Base-by-base conservation (phyloP, 1,140 invertebrate species). In the Drosophila varians region DNA sequence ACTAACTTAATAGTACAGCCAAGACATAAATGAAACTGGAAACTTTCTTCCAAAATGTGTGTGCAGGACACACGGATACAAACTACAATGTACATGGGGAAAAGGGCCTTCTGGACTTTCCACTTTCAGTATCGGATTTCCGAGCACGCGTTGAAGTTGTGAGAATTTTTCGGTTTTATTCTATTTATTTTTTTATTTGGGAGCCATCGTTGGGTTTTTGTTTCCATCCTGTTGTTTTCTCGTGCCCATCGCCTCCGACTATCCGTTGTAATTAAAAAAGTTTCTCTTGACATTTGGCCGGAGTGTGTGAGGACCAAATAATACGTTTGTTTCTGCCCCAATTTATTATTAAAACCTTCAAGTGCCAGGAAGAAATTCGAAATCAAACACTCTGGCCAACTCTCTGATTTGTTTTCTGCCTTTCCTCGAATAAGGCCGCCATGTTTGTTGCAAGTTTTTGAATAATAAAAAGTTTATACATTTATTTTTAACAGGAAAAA, bases 201-300 rank as follows among this genome's bases (percentile, higher is more conserved):
- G 45, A 52, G 66, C 69, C 34, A 31, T 23, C 34, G 12, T 34
- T 49, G 9, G 53, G 18, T 40, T 61, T 72, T 43, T 49, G 54
- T 58, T 60, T 60, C 40, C 2, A 4, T 42, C 25, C 26, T 3
- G 8, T 14, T 62, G 23, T 19, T 49, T 16, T 49, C 19, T 60
- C 25, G 34, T 26, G 42, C 25, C 58, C 46, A 21, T 25, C 19
- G 48, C 5, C 19, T 28, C 45, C 9, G 62, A 34, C 62, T 49
- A 66, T 66, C 40, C 45, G 25, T 55, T 72, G 69, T 72, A 72
- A 72, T 72, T 72, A 72, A 72, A 72, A 72, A 72, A 72, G 47
- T 72, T 72, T 72, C 51, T 52, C 48, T 16, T 48, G 68, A 72
- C 55, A 72, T 72, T 72, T 72, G 68, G 49, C 40, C 51, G 66